Evolutionary conservation across 2,888 invertebrate species (phyloP).

Genomic region (Ditylenchus weischeri): DNA sequence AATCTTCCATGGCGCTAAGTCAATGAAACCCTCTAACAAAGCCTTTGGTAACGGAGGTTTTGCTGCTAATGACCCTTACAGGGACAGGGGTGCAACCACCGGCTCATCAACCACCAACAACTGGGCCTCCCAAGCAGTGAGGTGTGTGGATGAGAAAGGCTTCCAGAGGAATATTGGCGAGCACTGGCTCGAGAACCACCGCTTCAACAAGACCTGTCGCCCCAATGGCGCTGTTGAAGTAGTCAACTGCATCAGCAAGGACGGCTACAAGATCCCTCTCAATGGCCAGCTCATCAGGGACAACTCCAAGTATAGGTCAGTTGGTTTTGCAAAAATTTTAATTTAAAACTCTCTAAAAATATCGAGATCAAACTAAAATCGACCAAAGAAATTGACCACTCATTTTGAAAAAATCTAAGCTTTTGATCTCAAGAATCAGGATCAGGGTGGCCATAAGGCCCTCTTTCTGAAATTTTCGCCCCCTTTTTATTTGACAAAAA

Average conservation of each 20-base stretch:
- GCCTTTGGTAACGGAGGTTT: constrained; percentile 1
- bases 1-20: constrained; percentile 40
- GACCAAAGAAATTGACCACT: too few species aligned
- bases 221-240: constrained; percentile 38
- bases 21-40: constrained; percentile 26
- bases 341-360: too few species aligned
- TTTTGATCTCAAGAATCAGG: too few species aligned
- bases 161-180: constrained; percentile 22
- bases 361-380: neutral
- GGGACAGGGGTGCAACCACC: constrained; percentile 1
- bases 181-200: constrained; percentile 41
- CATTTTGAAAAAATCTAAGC: too few species aligned
- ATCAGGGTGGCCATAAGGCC: too few species aligned
- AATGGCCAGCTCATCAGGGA: constrained; percentile 34
- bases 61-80: neutral
- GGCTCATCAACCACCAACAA: neutral
- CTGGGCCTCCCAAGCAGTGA: constrained; percentile 9
- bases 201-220: constrained; percentile 41
- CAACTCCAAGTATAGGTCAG: constrained; percentile 38
- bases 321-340: neutral
- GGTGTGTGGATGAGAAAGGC: constrained; percentile 30
- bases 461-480: too few species aligned
- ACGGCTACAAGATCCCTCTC: constrained; percentile 29
- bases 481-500: too few species aligned
- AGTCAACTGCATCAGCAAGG: constrained; percentile 41